phyloP scores from a whole-genome alignment of 1,140 invertebrate species.

The Drosophila nigrodunni region DNA sequence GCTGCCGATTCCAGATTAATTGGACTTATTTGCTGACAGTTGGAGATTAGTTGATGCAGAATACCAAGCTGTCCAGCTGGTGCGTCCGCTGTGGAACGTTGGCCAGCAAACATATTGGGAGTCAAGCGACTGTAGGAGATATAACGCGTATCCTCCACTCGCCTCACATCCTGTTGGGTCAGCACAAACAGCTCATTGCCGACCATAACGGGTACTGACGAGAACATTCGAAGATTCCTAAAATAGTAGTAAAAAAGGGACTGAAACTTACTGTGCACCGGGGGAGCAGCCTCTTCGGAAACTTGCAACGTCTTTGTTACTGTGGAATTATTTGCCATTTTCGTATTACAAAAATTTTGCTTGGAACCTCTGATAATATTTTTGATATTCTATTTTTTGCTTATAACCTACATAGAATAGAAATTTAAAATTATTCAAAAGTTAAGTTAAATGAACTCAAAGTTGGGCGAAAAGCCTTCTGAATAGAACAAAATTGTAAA shows the following conservation, averaged over 20 bases:
- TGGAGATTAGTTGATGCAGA: constrained; percentile 5
- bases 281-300: constrained; percentile 57
- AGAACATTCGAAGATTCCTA: neutral
- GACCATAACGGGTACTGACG: constrained; percentile 57
- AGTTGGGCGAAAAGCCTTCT: neutral
- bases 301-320: constrained; percentile 53
- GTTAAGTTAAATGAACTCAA: neutral
- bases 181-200: constrained; percentile 61
- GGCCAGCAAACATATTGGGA: constrained; percentile 2
- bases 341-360: constrained; percentile 2
- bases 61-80: neutral
- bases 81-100: neutral
- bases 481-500: neutral
- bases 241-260: neutral
- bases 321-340: constrained; percentile 48
- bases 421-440: neutral
- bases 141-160: constrained; percentile 58
- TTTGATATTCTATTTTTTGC: neutral
- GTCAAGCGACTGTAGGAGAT: constrained; percentile 43
- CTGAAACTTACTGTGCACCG: constrained; percentile 52
- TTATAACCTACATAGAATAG: neutral
- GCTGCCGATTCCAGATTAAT: neutral
- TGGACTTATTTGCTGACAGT: neutral
- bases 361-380: neutral
- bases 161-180: constrained; percentile 69